Conservation (phyloP, 2,888 invertebrate species). For the Blastobasis lacticolella region DNA sequence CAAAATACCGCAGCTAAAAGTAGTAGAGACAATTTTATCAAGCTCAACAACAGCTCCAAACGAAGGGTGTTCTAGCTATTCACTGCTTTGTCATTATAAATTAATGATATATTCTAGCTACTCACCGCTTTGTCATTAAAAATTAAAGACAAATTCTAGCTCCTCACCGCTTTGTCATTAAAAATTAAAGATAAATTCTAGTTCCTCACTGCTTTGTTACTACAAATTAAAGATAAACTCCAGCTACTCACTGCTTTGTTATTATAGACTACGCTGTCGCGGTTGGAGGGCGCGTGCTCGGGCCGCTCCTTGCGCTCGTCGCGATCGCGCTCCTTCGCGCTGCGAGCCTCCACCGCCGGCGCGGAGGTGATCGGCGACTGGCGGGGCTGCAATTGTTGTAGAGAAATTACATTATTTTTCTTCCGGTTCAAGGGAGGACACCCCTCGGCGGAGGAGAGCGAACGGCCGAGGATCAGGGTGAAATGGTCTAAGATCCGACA, state of each 20-base stretch:
- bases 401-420: too few relatives aligned
- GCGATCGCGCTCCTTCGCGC: constrained; percentile 33
- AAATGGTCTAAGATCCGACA: too few relatives aligned
- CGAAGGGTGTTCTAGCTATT: background rate
- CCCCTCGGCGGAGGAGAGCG: too few relatives aligned
- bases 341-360: constrained; percentile 56
- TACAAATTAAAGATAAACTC: too few relatives aligned
- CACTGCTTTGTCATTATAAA: background rate
- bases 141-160: background rate
- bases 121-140: constrained; percentile 49
- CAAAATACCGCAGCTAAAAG: too few relatives aligned
- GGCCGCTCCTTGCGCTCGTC: constrained; percentile 47
- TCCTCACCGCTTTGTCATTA: constrained; percentile 52
- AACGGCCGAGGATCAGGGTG: too few relatives aligned
- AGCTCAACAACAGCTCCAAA: too few relatives aligned
- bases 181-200: too few relatives aligned
- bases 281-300: constrained; percentile 44
- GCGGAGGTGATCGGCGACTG: constrained; percentile 48
- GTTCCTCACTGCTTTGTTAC: background rate
- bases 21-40: too few relatives aligned
- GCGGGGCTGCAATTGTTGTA: constrained; percentile 49
- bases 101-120: constrained; percentile 11
- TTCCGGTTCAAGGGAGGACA: too few relatives aligned
- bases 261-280: constrained; percentile 51
- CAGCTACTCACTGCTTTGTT: constrained; percentile 48